Conservation (phyloP, 1,140 invertebrate species). For the Lutraria rhynchaena region DNA sequence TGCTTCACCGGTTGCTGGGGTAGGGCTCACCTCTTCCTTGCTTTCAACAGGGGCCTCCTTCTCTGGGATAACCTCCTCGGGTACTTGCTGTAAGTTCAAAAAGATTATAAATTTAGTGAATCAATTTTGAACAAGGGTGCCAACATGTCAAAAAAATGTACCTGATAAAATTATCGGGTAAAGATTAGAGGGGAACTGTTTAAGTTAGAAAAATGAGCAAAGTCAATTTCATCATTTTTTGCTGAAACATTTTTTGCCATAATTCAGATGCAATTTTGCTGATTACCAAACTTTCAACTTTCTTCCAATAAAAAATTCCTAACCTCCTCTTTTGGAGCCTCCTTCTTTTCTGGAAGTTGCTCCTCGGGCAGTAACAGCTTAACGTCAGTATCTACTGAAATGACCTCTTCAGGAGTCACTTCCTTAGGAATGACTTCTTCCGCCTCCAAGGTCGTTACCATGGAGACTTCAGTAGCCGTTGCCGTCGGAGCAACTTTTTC, state of each 20-base stretch:
- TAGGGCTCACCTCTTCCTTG: slow-evolving; percentile 54
- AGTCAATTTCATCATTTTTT: too few species aligned
- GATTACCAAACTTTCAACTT: background rate
- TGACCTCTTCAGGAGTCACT: slow-evolving; percentile 50
- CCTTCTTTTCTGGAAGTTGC: slow-evolving; percentile 66
- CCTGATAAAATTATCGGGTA: too few species aligned
- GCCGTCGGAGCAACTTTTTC: slow-evolving; percentile 71
- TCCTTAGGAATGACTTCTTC: slow-evolving; percentile 71
- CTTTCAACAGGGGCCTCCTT: slow-evolving; percentile 59
- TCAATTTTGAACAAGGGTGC: too few species aligned
- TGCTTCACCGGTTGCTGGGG: slow-evolving; percentile 67
- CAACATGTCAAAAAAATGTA: too few species aligned
- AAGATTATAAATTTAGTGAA: too few species aligned
- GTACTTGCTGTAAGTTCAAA: slow-evolving; percentile 53
- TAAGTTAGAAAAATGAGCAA: too few species aligned
- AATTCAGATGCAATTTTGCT: background rate
- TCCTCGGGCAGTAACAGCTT: slow-evolving; percentile 67
- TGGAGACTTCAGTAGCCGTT: slow-evolving; percentile 72
- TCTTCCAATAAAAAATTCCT: too few species aligned
- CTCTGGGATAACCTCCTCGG: slow-evolving; percentile 54
- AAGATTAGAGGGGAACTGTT: too few species aligned
- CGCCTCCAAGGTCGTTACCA: slow-evolving; percentile 63
- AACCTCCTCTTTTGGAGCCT: slow-evolving; percentile 64
- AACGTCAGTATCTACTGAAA: slow-evolving; percentile 51
- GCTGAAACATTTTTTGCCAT: too few species aligned